Evolutionary conservation across 2,888 invertebrate species (phyloP).

Genomic region (Hyles lineata): DNA sequence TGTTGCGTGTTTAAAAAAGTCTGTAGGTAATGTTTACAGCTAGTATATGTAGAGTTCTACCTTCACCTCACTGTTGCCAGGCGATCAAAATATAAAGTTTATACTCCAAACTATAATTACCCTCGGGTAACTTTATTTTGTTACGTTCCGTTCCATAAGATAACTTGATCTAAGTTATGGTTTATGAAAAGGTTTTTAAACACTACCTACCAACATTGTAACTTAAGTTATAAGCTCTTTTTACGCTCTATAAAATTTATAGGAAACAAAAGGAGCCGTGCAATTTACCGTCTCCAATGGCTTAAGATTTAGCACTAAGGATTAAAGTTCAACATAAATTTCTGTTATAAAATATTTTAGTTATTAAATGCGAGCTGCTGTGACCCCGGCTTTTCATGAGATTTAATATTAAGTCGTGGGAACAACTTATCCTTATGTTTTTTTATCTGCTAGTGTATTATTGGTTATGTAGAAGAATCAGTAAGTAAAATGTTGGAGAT

Average conservation of each 20-base stretch:
- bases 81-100: too few relatives aligned
- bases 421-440: too few relatives aligned
- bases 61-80: too few relatives aligned
- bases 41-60: too few relatives aligned
- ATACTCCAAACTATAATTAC: too few relatives aligned
- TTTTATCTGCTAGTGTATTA: too few relatives aligned
- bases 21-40: too few relatives aligned
- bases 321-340: conserved; percentile 17
- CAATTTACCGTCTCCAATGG: conserved; percentile 5
- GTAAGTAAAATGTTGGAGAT: too few relatives aligned
- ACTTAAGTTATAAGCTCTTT: background rate
- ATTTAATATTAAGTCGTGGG: background rate
- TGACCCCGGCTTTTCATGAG: background rate
- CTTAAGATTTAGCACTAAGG: conserved; percentile 11
- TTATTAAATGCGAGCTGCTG: conserved; percentile 8
- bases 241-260: conserved; percentile 11
- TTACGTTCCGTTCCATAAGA: background rate
- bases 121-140: background rate
- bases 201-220: background rate
- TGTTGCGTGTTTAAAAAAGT: too few relatives aligned
- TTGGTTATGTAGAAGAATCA: too few relatives aligned
- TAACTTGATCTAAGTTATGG: background rate
- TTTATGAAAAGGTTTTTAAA: background rate
- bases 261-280: background rate
- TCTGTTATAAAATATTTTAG: conserved; percentile 4